Percentiles rank a stretch among this genome's conserved stretches.
phyloP scores from a whole-genome alignment of 2,888 invertebrate genomes.

The Synanthedon vespiformis region DNA sequence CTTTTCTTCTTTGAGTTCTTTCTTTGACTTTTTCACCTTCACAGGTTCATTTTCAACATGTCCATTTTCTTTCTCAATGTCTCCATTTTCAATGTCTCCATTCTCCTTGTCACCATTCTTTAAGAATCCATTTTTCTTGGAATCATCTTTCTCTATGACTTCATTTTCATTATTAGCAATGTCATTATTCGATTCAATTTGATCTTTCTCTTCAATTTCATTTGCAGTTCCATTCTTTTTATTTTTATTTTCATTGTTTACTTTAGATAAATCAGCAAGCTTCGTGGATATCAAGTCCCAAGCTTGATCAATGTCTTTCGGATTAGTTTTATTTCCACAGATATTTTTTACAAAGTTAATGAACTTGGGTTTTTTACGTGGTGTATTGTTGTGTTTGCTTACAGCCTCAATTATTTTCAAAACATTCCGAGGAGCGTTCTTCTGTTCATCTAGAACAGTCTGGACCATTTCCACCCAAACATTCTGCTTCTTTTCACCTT shows the following conservation, averaged over 20 bases:
- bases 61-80: conserved; percentile 10
- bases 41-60: conserved; percentile 15
- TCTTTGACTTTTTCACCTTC: conserved; percentile 42
- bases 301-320: conserved; percentile 72
- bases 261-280: conserved; percentile 54
- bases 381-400: conserved; percentile 82
- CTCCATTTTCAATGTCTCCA: conserved; percentile 11
- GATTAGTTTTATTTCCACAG: conserved; percentile 68
- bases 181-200: conserved; percentile 8
- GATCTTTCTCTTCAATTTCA: conserved; percentile 14
- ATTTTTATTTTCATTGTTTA: conserved; percentile 28
- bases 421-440: conserved; percentile 66
- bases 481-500: conserved; percentile 89
- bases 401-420: conserved; percentile 75
- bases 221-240: conserved; percentile 27
- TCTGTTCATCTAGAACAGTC: conserved; percentile 71
- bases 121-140: conserved; percentile 11
- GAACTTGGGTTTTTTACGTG: conserved; percentile 87
- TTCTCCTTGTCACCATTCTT: conserved; percentile 11
- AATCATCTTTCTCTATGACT: conserved; percentile 11
- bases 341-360: conserved; percentile 79
- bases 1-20: conserved; percentile 59
- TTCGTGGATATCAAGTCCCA: conserved; percentile 76
- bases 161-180: conserved; percentile 7
- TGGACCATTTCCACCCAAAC: conserved; percentile 83